These are phyloP conservation scores for Nephrotoma flavescens DNA, from an alignment of 2,888 invertebrate genomes.

Conservation along the genomic window DNA sequence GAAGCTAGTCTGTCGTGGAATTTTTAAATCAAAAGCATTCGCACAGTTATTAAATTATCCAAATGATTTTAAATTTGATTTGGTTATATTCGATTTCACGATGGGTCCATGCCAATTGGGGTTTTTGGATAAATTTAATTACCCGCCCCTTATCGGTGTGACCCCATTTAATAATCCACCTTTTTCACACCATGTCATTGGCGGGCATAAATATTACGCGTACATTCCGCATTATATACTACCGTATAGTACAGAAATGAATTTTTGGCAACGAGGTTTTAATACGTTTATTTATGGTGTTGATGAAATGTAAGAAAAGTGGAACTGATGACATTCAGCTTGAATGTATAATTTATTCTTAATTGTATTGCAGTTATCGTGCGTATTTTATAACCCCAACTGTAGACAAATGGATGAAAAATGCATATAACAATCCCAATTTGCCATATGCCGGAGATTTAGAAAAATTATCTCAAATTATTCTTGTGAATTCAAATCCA, in stretches of 20 bases:
- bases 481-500: slow-evolving; percentile 25
- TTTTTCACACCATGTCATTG: slow-evolving; percentile 15
- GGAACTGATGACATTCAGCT: not conserved
- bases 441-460: slow-evolving; percentile 14
- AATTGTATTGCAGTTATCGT: slow-evolving; percentile 10
- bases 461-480: slow-evolving; percentile 16
- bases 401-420: slow-evolving; percentile 15
- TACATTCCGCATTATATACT: slow-evolving; percentile 17
- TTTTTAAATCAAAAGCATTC: not conserved
- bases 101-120: slow-evolving; percentile 21
- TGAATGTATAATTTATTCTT: not conserved
- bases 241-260: slow-evolving; percentile 16
- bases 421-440: slow-evolving; percentile 12
- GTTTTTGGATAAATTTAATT: slow-evolving; percentile 21
- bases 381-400: slow-evolving; percentile 13
- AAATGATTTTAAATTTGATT: slow-evolving; percentile 21
- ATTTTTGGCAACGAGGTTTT: slow-evolving; percentile 16
- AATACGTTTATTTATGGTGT: slow-evolving; percentile 15
- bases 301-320: not conserved
- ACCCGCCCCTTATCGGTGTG: slow-evolving; percentile 22
- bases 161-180: slow-evolving; percentile 18
- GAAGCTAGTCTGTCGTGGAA: not conserved
- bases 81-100: slow-evolving; percentile 23
- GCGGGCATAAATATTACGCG: slow-evolving; percentile 19
- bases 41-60: slow-evolving; percentile 9